Evolutionary conservation across 37 sponge, comb jelly and placozoan genomes (phyloP).

Genomic region (Bolinopsis microptera): DNA sequence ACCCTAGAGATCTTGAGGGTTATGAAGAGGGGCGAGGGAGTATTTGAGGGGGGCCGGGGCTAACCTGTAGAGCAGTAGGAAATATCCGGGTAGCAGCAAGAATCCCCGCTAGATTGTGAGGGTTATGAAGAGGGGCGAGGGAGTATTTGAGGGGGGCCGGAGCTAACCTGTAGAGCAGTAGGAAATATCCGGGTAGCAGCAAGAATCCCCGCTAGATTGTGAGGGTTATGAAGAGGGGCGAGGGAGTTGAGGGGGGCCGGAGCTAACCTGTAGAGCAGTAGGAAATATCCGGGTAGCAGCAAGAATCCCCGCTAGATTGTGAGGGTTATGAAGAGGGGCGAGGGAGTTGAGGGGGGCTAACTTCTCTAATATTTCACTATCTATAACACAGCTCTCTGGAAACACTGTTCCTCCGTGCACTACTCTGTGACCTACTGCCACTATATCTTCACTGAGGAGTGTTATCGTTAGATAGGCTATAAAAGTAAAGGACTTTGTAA

Average conservation of each 20-base stretch:
- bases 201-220: background rate
- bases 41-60: no score
- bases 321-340: constrained; percentile 52
- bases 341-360: constrained; percentile 16
- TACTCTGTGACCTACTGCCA: constrained; percentile 37
- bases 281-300: constrained; percentile 13
- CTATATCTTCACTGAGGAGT: background rate
- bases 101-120: constrained; percentile 25
- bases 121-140: constrained; percentile 33
- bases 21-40: constrained; percentile 40
- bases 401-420: constrained; percentile 49
- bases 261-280: background rate
- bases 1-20: background rate
- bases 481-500: no score
- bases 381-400: background rate
- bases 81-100: background rate
- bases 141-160: background rate
- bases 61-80: background rate
- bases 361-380: background rate
- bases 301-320: constrained; percentile 25
- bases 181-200: background rate
- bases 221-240: constrained; percentile 35
- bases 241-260: background rate
- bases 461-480: background rate
- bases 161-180: background rate